Base-by-base conservation (phyloP, 92 coral and sea anemone species). In the Pocillopora meandrina region DNA sequence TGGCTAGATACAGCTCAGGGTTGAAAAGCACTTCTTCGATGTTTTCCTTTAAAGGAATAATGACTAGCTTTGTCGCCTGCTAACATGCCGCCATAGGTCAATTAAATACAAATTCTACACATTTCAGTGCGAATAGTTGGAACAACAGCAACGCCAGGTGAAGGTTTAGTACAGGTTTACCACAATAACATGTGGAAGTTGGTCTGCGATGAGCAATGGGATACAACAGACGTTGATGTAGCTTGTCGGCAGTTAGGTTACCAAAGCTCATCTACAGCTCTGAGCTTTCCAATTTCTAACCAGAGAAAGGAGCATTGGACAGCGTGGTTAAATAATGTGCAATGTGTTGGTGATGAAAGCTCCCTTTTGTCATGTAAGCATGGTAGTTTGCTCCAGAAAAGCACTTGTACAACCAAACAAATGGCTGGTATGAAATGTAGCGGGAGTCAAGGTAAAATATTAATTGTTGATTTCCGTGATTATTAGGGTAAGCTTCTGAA, bases 161-260 rank as follows among this genome's bases (percentile, higher is more conserved):
- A 89, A 76, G 92, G 92, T 2, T 71, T 88, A 13, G 87, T 89
- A 19, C 89, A 89, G 64, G 75, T 85, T 34, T 67, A 56, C 13
- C 79, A 68, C 77, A 74, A 89, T 42, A 73, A 82, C 19, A 82
- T 65, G 31, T 89, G 92, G 92, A 90, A 84, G 16, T 72, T 74
- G 20, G 64, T 89, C 20, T 89, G 92, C 64, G 92, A 76, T 57
- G 92, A 89, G 20, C 61, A 70, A 17, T 89, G 92, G 92, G 56
- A 71, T 42, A 7, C 52, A 42, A 42, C 52, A 42, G 52, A 42
- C 8, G 52, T 5, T 42, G 52, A 42, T 42, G 52, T 42, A 3
- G 52, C 52, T 42, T 42, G 52, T 42, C 52, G 8, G 52, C 52
- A 42, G 52, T 42, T 42, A 42, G 52, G 52, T 42, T 42, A 42